phyloP scores from a whole-genome alignment of 2,888 invertebrate genomes.

The Rhyacophila evoluta region DNA sequence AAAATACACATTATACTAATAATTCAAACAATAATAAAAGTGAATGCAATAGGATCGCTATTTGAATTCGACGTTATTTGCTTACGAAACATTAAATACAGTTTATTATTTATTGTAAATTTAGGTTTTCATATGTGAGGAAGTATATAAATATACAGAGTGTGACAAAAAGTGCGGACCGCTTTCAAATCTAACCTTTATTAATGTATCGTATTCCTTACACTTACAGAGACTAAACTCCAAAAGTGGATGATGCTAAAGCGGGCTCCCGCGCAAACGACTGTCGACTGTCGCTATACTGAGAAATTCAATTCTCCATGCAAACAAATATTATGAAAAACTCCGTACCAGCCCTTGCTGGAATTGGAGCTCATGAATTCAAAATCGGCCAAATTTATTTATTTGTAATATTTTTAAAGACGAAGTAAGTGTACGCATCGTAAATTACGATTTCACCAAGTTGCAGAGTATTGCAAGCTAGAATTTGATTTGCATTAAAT shows the following conservation, averaged over 20 bases:
- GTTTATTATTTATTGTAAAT: too few species aligned
- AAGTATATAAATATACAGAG: too few species aligned
- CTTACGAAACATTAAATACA: too few species aligned
- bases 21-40: too few species aligned
- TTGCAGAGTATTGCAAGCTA: too few species aligned
- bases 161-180: slow-evolving; percentile 51
- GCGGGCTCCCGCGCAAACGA: slow-evolving; percentile 1
- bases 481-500: too few species aligned
- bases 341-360: slow-evolving; percentile 1
- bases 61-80: too few species aligned
- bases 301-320: slow-evolving; percentile 43
- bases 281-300: slow-evolving; percentile 20
- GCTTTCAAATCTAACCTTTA: slow-evolving; percentile 50
- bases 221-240: slow-evolving; percentile 16
- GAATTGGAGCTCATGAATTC: background rate
- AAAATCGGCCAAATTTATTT: background rate
- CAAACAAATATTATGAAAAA: slow-evolving; percentile 46
- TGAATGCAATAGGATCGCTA: too few species aligned
- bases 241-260: slow-evolving; percentile 20
- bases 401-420: too few species aligned
- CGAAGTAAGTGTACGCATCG: too few species aligned
- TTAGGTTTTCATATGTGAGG: background rate
- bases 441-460: too few species aligned
- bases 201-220: slow-evolving; percentile 44
- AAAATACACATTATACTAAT: too few species aligned